These are phyloP conservation scores for Drosophila rhopaloa DNA, from an alignment of 1,140 invertebrate genomes.

Conservation along the genomic window DNA sequence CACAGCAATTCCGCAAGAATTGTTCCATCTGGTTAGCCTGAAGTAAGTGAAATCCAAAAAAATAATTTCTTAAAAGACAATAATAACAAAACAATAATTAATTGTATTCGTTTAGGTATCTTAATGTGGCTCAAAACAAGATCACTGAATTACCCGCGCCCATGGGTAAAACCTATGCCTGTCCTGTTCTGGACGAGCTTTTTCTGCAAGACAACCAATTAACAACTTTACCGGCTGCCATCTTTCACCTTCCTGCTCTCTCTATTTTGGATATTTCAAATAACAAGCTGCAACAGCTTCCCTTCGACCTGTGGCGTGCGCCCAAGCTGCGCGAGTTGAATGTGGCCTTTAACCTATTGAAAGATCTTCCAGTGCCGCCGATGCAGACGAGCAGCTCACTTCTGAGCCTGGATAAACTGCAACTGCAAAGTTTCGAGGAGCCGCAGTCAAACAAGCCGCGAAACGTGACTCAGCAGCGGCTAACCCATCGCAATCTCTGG, in stretches of 20 bases:
- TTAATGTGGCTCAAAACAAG: slow-evolving; percentile 95
- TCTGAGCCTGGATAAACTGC: slow-evolving; percentile 74
- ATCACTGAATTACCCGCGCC: slow-evolving; percentile 86
- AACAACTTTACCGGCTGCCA: slow-evolving; percentile 90
- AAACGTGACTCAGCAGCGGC: slow-evolving; percentile 82
- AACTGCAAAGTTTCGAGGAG: slow-evolving; percentile 70
- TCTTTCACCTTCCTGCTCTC: slow-evolving; percentile 93
- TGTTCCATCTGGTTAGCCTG: slow-evolving; percentile 93
- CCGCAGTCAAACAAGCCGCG: slow-evolving; percentile 54
- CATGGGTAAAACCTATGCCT: slow-evolving; percentile 85
- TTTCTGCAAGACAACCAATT: slow-evolving; percentile 95
- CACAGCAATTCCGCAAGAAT: slow-evolving; percentile 90
- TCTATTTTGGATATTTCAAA: slow-evolving; percentile 95
- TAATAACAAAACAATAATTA: neutral
- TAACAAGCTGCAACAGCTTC: slow-evolving; percentile 95
- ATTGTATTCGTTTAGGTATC: slow-evolving; percentile 85
- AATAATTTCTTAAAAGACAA: neutral
- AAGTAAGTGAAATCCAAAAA: slow-evolving; percentile 58
- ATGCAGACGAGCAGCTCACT: slow-evolving; percentile 78
- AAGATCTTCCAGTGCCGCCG: slow-evolving; percentile 89
- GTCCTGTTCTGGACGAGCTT: slow-evolving; percentile 94
- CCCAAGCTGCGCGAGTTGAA: slow-evolving; percentile 96
- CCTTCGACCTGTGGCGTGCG: slow-evolving; percentile 95
- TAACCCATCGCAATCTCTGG: slow-evolving; percentile 91
- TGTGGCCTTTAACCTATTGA: slow-evolving; percentile 95